A percentile compares a stretch with the other conserved stretches of the same genome.
Conservation (phyloP, 2,797 vertebrate genomes). For the Lepus townsendii region DNA sequence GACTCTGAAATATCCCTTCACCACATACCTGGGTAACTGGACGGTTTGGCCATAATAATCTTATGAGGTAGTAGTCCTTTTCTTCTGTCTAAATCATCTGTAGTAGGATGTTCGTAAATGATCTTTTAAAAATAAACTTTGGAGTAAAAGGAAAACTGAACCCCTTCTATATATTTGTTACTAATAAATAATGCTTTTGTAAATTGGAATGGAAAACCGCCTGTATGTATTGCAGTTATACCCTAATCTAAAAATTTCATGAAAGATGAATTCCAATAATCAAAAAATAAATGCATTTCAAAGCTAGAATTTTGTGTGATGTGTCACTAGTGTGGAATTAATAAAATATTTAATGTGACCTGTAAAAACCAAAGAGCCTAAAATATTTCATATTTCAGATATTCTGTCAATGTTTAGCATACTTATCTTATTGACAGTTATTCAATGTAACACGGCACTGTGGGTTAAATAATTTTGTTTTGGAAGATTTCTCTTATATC, state of each 20-base stretch:
- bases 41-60: background rate
- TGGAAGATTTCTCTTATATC: background rate
- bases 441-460: background rate
- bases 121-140: constrained; percentile 55
- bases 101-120: background rate
- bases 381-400: background rate
- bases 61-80: background rate
- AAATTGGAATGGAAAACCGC: constrained; percentile 70
- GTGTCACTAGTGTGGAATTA: background rate
- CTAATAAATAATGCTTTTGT: constrained; percentile 54
- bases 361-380: background rate
- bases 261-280: constrained; percentile 62
- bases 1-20: background rate
- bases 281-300: constrained; percentile 81
- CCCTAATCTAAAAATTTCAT: constrained; percentile 72
- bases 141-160: constrained; percentile 47
- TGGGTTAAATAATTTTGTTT: constrained; percentile 13
- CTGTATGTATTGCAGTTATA: background rate
- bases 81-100: constrained; percentile 20
- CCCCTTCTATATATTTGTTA: constrained; percentile 58
- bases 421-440: background rate
- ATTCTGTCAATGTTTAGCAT: background rate
- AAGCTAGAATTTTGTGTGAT: constrained; percentile 54
- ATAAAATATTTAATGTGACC: background rate
- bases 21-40: background rate